Conservation (phyloP, 2,888 invertebrate genomes). For the Drosophila borealis region DNA sequence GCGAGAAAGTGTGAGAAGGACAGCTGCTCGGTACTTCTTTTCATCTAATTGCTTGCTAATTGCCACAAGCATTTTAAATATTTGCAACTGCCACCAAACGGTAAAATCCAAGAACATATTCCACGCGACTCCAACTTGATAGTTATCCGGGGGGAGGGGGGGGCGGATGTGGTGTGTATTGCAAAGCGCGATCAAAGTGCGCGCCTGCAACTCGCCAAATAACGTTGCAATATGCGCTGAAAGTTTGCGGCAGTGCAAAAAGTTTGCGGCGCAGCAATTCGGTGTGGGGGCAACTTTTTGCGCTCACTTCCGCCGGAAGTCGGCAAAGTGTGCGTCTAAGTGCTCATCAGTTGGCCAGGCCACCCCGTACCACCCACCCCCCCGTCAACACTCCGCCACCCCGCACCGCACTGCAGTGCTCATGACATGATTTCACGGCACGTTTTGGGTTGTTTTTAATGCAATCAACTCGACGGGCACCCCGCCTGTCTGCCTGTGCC, state of each 20-base stretch:
- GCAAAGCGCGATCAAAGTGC: conserved; percentile 29
- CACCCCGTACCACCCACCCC: background rate
- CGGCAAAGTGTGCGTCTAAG: conserved; percentile 64
- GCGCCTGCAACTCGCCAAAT: conserved; percentile 20
- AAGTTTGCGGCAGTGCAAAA: conserved; percentile 22
- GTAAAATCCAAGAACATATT: conserved; percentile 34
- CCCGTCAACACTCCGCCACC: background rate
- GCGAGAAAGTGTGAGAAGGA: background rate
- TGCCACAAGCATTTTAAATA: conserved; percentile 57
- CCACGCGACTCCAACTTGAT: conserved; percentile 1
- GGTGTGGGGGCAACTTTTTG: conserved; percentile 31
- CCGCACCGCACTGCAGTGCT: conserved; percentile 39
- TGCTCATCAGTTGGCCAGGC: conserved; percentile 47
- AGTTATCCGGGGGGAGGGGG: no score
- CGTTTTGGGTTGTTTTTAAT: conserved; percentile 68
- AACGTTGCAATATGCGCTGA: conserved; percentile 30
- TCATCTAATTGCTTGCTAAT: conserved; percentile 54
- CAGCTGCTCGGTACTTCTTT: conserved; percentile 20
- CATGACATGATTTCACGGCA: conserved; percentile 62
- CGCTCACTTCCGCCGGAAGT: conserved; percentile 64
- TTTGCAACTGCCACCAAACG: conserved; percentile 26
- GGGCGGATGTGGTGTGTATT: background rate
- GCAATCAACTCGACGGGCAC: conserved; percentile 56
- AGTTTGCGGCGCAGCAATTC: conserved; percentile 7
- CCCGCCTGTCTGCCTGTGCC: background rate